Conservation (phyloP, 2,113 vertebrate genomes). For the Tauraco erythrolophus region DNA sequence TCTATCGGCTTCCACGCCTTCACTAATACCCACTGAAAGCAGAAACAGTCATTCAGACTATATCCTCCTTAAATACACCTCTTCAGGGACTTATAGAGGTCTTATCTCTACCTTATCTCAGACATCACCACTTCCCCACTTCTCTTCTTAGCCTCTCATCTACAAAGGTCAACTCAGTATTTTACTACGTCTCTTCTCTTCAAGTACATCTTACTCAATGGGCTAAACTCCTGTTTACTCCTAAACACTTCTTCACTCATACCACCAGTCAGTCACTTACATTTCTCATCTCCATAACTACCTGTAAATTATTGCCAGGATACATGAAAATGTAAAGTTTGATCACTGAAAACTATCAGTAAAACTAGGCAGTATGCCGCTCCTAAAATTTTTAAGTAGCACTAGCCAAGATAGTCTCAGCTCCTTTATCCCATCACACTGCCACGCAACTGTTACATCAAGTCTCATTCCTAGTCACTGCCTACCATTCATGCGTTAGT, state of each 20-base stretch:
- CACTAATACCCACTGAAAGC: not conserved
- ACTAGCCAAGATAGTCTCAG: not conserved
- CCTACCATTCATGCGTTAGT: not conserved
- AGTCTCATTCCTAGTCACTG: not conserved
- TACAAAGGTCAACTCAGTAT: not conserved
- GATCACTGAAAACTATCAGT: not conserved
- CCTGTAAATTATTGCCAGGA: not conserved
- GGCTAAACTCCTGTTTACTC: not conserved
- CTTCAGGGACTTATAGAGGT: not conserved
- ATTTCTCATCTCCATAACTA: slow-evolving; percentile 15
- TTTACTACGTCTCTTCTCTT: not conserved
- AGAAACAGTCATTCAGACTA: not conserved
- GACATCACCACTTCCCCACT: not conserved
- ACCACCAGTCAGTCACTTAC: not conserved
- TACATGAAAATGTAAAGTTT: not conserved
- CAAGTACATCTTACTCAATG: not conserved
- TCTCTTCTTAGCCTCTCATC: not conserved
- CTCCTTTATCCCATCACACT: not conserved
- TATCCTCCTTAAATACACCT: not conserved
- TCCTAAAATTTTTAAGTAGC: not conserved
- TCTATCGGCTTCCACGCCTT: not conserved
- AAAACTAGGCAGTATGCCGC: not conserved
- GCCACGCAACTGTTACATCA: not conserved
- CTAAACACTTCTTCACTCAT: not conserved
- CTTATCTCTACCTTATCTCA: not conserved